Evolutionary conservation across 1,140 invertebrate genomes (phyloP), one percentile per base, ranked within the genome.

Genomic region (Caenorhabditis inopinata): DNA sequence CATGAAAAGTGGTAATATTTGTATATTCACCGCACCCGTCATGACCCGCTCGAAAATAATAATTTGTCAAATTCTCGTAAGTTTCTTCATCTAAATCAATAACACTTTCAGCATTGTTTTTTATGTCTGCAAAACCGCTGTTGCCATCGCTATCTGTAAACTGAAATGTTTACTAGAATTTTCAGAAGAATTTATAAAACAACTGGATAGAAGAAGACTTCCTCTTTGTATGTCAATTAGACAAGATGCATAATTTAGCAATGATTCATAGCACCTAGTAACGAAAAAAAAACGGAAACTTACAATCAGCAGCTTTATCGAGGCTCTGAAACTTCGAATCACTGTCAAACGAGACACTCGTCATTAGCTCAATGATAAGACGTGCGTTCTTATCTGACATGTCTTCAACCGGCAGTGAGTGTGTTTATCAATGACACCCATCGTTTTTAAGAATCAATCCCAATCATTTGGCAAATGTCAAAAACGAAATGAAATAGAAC

Each of bases 1-100:
- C 74, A 78, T 81, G 80, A 27, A 74, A 74, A 62, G 76, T 62
- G 9, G 76, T 78, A 18, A 78, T 25, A 21, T 42, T 78, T 25
- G 76, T 78, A 29, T 68, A 68, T 38, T 68, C 58, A 68, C 38
- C 58, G 38, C 58, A 68, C 32, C 32, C 58, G n/a, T 68, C 58
- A 42, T 68, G 58, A 68, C 58, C 58, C 58, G 58, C 58, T 16
- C 58, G 58, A 42, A 68, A 68, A 68, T 68, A 68, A 42, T 35
- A n/a, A 42, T 68, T 68, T 3, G 58, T 68, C 38, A 68, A 42
- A 16, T 68, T 38, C 58, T 68, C 58, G 32, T 68, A 68, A 21
- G 58, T 38, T 68, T 68, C 58, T 38, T 68, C 58, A 68, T 68
- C 58, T 1, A 68, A 7, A 42, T 68, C 29, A 11, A 68, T 68